phyloP scores from a whole-genome alignment of 2,888 invertebrate species.

The Philereme transversata region DNA sequence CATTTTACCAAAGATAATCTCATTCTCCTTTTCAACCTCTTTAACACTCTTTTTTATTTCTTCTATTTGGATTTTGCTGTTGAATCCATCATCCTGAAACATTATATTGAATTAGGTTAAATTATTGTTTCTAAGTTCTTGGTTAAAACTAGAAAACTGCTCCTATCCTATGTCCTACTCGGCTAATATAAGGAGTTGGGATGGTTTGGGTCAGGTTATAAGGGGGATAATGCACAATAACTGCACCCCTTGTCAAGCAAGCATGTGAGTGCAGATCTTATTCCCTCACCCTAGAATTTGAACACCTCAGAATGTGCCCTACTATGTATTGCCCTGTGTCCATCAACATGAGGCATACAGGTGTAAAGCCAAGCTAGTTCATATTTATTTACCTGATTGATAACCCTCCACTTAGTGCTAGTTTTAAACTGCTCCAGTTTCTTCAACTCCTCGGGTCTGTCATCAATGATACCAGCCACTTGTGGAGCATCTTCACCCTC shows the following conservation, averaged over 20 bases:
- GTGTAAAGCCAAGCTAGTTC: not conserved
- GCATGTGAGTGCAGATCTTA: no score
- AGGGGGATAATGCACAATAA: no score
- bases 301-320: no score
- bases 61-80: conserved; percentile 72
- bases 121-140: not conserved
- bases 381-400: conserved; percentile 61
- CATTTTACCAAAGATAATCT: conserved; percentile 77
- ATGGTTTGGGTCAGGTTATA: no score
- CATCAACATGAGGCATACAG: no score
- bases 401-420: conserved; percentile 75
- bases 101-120: not conserved
- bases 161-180: not conserved
- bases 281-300: no score
- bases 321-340: not conserved
- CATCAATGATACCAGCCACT: conserved; percentile 94
- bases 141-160: not conserved
- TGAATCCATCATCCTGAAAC: conserved; percentile 78
- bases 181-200: no score
- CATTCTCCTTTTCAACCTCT: conserved; percentile 71
- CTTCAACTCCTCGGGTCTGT: conserved; percentile 87
- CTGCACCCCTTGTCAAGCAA: no score
- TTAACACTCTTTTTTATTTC: conserved; percentile 70
- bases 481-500: conserved; percentile 94
- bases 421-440: conserved; percentile 70